These are phyloP conservation scores for Camelus bactrianus DNA, from an alignment of 2,113 vertebrate genomes.

Conservation along the genomic window DNA sequence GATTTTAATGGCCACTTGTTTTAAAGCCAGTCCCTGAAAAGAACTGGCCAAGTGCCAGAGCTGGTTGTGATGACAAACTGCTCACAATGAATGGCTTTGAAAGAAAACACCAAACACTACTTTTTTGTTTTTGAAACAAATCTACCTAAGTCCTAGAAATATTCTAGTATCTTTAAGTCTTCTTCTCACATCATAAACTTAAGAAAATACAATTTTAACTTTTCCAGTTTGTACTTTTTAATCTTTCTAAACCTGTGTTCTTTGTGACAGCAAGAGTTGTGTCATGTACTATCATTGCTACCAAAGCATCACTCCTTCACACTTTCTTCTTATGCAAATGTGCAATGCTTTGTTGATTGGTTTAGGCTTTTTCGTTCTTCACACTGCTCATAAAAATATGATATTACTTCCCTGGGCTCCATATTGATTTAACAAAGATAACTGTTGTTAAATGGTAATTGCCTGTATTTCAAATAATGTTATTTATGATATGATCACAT, in stretches of 20 bases:
- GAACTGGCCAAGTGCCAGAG: conserved; percentile 84
- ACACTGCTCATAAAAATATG: neutral
- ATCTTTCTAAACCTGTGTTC: conserved; percentile 56
- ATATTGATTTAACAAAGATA: conserved; percentile 70
- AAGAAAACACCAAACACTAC: conserved; percentile 86
- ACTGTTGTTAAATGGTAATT: conserved; percentile 55
- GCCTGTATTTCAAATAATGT: conserved; percentile 42
- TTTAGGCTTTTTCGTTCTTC: conserved; percentile 29
- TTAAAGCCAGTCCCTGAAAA: conserved; percentile 85
- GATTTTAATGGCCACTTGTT: conserved; percentile 84
- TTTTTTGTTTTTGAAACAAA: conserved; percentile 85
- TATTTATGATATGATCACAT: conserved; percentile 56
- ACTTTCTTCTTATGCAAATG: neutral
- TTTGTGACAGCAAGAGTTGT: neutral
- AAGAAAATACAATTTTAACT: conserved; percentile 56
- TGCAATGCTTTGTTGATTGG: neutral
- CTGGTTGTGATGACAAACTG: conserved; percentile 84
- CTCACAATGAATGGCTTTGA: conserved; percentile 85
- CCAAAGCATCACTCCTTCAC: neutral
- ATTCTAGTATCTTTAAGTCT: conserved; percentile 51
- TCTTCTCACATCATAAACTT: conserved; percentile 40
- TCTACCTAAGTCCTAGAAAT: conserved; percentile 77
- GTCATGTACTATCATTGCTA: neutral
- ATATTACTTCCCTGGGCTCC: conserved; percentile 46
- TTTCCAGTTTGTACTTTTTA: conserved; percentile 60